Conservation (phyloP, 2,888 invertebrate species). For the Mythimna loreyi region DNA sequence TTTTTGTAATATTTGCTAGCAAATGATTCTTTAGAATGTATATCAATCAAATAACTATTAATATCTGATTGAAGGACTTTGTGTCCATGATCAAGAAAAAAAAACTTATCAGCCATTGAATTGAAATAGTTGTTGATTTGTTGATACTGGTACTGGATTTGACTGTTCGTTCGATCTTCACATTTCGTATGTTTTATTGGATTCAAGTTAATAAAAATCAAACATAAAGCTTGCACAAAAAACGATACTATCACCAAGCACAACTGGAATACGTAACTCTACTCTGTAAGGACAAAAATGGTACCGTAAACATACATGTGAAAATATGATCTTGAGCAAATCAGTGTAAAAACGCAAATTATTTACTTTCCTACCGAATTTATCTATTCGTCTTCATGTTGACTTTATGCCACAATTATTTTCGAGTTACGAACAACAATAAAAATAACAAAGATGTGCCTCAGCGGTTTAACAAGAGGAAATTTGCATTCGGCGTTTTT, state of each 20-base stretch:
- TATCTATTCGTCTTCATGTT: slow-evolving; percentile 82
- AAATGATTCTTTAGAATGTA: no score
- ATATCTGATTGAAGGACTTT: no score
- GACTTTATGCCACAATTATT: slow-evolving; percentile 89
- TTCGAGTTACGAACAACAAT: slow-evolving; percentile 82
- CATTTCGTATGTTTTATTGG: slow-evolving; percentile 23
- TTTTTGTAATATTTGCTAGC: no score
- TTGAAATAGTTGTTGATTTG: slow-evolving; percentile 59
- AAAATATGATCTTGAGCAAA: slow-evolving; percentile 63
- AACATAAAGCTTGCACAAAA: not conserved
- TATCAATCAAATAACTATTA: no score
- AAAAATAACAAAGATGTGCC: slow-evolving; percentile 83
- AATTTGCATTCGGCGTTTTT: slow-evolving; percentile 95
- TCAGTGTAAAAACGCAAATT: slow-evolving; percentile 54
- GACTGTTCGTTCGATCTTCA: slow-evolving; percentile 51
- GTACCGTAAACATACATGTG: slow-evolving; percentile 37
- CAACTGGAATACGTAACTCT: slow-evolving; percentile 1
- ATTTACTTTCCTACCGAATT: slow-evolving; percentile 53
- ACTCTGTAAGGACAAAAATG: slow-evolving; percentile 30
- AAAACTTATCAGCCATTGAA: slow-evolving; percentile 58
- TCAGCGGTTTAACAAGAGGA: slow-evolving; percentile 81
- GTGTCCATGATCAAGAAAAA: no score
- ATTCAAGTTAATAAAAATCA: slow-evolving; percentile 21
- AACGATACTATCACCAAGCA: not conserved
- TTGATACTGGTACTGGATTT: slow-evolving; percentile 34